These are phyloP conservation scores for Alfaro cultratus DNA, from an alignment of 2,797 vertebrate species.

Conservation along the genomic window DNA sequence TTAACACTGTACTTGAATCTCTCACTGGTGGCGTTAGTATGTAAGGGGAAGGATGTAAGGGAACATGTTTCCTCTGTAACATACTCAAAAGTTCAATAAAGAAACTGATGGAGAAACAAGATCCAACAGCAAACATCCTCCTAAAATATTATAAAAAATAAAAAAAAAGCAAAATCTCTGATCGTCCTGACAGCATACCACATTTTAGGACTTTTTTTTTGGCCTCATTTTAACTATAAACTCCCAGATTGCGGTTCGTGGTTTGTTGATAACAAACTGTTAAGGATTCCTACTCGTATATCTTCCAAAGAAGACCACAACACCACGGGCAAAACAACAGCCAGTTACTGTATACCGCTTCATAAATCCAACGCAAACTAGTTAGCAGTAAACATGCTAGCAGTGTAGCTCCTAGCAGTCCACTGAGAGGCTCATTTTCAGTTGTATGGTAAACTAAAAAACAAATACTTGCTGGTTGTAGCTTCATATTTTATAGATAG, in stretches of 20 bases:
- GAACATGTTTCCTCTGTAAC: no score
- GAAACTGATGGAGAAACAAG: no score
- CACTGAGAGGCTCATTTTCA: constrained; percentile 4
- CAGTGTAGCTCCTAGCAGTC: background rate
- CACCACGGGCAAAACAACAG: background rate
- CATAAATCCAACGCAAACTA: background rate
- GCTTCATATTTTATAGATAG: constrained; percentile 8
- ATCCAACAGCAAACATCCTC: background rate
- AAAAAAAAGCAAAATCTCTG: background rate
- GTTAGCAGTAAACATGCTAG: background rate
- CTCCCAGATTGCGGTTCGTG: background rate
- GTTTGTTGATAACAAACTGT: background rate
- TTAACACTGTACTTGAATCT: no score
- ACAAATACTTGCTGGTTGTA: constrained; percentile 6
- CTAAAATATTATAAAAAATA: background rate
- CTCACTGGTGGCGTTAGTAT: no score
- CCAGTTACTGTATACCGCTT: background rate
- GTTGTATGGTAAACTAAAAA: constrained; percentile 15
- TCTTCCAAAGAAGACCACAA: background rate
- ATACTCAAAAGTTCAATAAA: no score
- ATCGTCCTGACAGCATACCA: background rate
- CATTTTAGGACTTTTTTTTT: background rate
- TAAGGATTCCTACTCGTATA: background rate
- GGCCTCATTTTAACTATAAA: background rate
- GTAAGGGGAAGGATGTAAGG: no score